These are phyloP conservation scores for Acanthis flammea DNA, from an alignment of 2,797 vertebrate genomes.

Conservation along the genomic window DNA sequence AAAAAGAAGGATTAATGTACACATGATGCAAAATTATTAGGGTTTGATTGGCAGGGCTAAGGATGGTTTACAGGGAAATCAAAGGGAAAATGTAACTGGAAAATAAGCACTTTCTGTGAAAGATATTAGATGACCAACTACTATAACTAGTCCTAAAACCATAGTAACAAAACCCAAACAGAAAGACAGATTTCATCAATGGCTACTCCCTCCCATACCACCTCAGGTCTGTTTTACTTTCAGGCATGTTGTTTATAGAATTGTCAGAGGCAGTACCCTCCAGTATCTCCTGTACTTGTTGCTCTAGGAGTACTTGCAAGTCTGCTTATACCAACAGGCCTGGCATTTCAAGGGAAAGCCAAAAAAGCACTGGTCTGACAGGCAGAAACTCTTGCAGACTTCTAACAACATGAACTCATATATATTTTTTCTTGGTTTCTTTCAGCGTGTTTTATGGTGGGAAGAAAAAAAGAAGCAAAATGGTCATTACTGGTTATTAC, in stretches of 20 bases:
- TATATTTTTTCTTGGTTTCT: background rate
- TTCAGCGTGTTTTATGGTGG: background rate
- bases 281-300: background rate
- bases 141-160: slow-evolving; percentile 41
- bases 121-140: slow-evolving; percentile 69
- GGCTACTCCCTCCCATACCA: background rate
- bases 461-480: background rate
- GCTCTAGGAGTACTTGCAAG: background rate
- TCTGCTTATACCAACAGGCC: background rate
- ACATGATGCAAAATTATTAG: slow-evolving; percentile 38
- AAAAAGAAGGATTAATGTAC: slow-evolving; percentile 56
- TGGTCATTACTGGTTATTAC: background rate
- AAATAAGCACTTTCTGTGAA: slow-evolving; percentile 56
- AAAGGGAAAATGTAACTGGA: slow-evolving; percentile 69
- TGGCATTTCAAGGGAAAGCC: background rate
- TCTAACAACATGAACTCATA: background rate
- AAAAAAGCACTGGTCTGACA: background rate
- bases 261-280: background rate
- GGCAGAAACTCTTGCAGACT: background rate
- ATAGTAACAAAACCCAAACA: slow-evolving; percentile 52
- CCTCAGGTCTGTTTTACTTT: background rate
- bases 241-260: background rate
- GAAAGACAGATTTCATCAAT: slow-evolving; percentile 2
- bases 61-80: slow-evolving; percentile 59
- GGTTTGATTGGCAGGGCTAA: slow-evolving; percentile 36